Conservation (phyloP, 2,113 vertebrate genomes). For the Bos indicus region DNA sequence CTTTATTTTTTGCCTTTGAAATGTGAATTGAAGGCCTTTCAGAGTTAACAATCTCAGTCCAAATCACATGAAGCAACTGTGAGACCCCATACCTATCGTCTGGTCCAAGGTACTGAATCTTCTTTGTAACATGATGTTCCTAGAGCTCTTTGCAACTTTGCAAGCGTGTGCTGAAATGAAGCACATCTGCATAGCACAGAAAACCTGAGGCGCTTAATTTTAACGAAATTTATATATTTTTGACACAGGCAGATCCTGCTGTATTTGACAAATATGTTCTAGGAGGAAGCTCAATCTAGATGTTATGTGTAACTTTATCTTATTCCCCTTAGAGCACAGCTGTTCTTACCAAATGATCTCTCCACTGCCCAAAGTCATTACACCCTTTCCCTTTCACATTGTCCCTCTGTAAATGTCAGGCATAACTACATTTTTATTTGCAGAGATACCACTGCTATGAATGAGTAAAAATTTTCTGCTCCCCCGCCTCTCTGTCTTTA, state of each 20-base stretch:
- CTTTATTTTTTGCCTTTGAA: conserved; percentile 52
- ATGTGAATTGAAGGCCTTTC: background rate
- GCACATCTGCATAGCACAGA: conserved; percentile 50
- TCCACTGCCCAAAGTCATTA: conserved; percentile 90
- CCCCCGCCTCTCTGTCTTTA: conserved; percentile 86
- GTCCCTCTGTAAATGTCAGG: conserved; percentile 94
- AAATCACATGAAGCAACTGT: background rate
- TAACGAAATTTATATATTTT: conserved; percentile 75
- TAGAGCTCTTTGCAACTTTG: conserved; percentile 68
- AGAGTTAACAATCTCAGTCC: background rate
- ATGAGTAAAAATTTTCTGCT: conserved; percentile 85
- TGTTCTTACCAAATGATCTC: conserved; percentile 85
- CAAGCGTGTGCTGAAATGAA: conserved; percentile 52
- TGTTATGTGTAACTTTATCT: conserved; percentile 87
- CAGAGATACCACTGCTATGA: conserved; percentile 88
- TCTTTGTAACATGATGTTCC: conserved; percentile 33
- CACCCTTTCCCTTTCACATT: conserved; percentile 85
- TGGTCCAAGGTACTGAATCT: conserved; percentile 30
- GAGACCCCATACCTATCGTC: background rate
- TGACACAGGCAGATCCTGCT: conserved; percentile 75
- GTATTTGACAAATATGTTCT: conserved; percentile 83
- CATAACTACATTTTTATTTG: conserved; percentile 96
- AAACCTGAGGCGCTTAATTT: conserved; percentile 76
- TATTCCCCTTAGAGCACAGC: conserved; percentile 83
- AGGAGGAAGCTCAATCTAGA: conserved; percentile 82